Percentiles rank a stretch among this genome's conserved stretches.
Evolutionary conservation across 1,140 invertebrate genomes (phyloP).

Genomic region (Zaprionus inermis): DNA sequence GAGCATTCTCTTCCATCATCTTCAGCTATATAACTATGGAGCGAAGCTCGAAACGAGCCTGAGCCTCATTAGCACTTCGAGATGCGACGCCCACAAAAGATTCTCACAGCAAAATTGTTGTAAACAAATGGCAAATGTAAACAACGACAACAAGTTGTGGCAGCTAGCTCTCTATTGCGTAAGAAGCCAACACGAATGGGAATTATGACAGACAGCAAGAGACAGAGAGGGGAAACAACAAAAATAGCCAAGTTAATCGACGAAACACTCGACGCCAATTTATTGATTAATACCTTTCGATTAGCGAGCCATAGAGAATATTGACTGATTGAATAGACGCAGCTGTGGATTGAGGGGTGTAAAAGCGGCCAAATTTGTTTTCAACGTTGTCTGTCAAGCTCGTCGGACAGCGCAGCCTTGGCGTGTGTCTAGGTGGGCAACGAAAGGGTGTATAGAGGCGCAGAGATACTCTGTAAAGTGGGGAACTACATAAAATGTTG

Average conservation of each 20-base stretch:
- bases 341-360: background rate
- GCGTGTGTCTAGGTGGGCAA: slow-evolving; percentile 4
- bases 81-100: slow-evolving; percentile 35
- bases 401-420: background rate
- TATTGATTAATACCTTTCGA: slow-evolving; percentile 77
- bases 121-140: slow-evolving; percentile 60
- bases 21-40: slow-evolving; percentile 16
- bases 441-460: background rate
- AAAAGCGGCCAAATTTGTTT: slow-evolving; percentile 33
- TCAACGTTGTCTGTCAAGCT: slow-evolving; percentile 28
- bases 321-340: slow-evolving; percentile 17
- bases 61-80: slow-evolving; percentile 61
- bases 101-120: slow-evolving; percentile 37
- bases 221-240: slow-evolving; percentile 18
- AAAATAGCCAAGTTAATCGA: slow-evolving; percentile 76
- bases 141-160: slow-evolving; percentile 44
- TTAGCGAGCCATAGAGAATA: slow-evolving; percentile 62
- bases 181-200: slow-evolving; percentile 40
- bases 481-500: background rate
- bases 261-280: slow-evolving; percentile 69
- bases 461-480: slow-evolving; percentile 5
- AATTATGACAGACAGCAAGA: background rate
- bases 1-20: slow-evolving; percentile 3
- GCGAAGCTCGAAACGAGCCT: background rate
- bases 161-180: slow-evolving; percentile 31